These are phyloP conservation scores for Eucera pruinosa DNA, from an alignment of 2,888 invertebrate species.

Conservation along the genomic window DNA sequence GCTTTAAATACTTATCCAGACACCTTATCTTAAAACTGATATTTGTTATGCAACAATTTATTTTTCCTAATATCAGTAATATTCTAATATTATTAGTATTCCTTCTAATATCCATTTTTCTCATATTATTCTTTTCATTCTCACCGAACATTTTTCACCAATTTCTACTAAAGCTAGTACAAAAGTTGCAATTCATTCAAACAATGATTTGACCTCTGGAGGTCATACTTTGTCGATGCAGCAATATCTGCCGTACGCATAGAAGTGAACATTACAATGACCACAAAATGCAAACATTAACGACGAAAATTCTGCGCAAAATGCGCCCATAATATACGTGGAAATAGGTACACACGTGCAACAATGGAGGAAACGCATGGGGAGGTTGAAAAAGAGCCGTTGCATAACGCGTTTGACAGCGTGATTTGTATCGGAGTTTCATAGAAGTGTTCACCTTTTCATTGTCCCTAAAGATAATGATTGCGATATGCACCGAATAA, in stretches of 20 bases:
- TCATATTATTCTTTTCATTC: constrained; percentile 3
- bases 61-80: too few relatives aligned
- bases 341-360: constrained; percentile 21
- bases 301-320: constrained; percentile 45
- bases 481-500: constrained; percentile 16
- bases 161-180: background rate
- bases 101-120: background rate
- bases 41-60: too few relatives aligned
- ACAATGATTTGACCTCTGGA: background rate
- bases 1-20: too few relatives aligned
- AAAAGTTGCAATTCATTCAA: background rate
- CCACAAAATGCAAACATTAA: constrained; percentile 41
- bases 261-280: constrained; percentile 15
- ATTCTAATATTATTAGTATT: too few relatives aligned
- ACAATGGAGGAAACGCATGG: constrained; percentile 37
- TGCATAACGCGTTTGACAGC: constrained; percentile 56
- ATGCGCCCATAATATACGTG: constrained; percentile 38
- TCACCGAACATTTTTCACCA: background rate
- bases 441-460: constrained; percentile 39
- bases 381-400: constrained; percentile 40
- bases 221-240: constrained; percentile 33
- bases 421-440: constrained; percentile 57
- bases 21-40: too few relatives aligned
- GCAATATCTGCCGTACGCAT: constrained; percentile 10
- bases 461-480: constrained; percentile 32